phyloP scores from a whole-genome alignment of 1,140 invertebrate genomes.

The Anoplolepis gracilipes region DNA sequence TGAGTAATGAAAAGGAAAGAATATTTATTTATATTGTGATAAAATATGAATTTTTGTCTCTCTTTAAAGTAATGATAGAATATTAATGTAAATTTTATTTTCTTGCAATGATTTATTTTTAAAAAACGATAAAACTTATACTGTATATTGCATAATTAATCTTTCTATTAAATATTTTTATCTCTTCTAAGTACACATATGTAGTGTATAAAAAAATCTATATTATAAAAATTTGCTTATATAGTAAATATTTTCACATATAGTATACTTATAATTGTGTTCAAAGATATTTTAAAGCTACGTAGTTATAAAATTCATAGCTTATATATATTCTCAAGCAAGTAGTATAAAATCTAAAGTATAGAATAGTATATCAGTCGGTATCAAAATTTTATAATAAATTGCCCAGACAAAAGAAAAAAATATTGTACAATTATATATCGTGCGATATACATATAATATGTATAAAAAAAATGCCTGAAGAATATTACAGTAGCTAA shows the following conservation, averaged over 20 bases:
- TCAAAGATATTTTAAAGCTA: slow-evolving; percentile 9
- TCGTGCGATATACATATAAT: neutral
- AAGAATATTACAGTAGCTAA: neutral
- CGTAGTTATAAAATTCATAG: slow-evolving; percentile 30
- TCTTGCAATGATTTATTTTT: slow-evolving; percentile 2
- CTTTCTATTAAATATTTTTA: slow-evolving; percentile 8
- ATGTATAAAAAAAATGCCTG: neutral
- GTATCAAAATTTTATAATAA: neutral
- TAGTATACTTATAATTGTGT: neutral
- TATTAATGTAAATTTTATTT: neutral
- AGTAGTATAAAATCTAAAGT: neutral
- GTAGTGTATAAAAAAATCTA: slow-evolving; percentile 26
- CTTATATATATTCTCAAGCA: neutral
- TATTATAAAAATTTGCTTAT: neutral
- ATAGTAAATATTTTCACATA: neutral
- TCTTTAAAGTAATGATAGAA: neutral
- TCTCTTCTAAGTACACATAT: slow-evolving; percentile 17
- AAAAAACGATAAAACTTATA: neutral
- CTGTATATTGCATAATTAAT: slow-evolving; percentile 22
- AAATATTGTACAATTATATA: slow-evolving; percentile 5
- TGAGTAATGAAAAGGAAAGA: slow-evolving; percentile 7
- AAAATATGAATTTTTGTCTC: neutral
- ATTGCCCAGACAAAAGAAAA: neutral
- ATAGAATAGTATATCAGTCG: neutral
- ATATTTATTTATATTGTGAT: neutral